Evolutionary conservation across 2,113 vertebrate genomes (phyloP), one percentile per base, ranked within the genome.

Genomic region (Calcarius ornatus): DNA sequence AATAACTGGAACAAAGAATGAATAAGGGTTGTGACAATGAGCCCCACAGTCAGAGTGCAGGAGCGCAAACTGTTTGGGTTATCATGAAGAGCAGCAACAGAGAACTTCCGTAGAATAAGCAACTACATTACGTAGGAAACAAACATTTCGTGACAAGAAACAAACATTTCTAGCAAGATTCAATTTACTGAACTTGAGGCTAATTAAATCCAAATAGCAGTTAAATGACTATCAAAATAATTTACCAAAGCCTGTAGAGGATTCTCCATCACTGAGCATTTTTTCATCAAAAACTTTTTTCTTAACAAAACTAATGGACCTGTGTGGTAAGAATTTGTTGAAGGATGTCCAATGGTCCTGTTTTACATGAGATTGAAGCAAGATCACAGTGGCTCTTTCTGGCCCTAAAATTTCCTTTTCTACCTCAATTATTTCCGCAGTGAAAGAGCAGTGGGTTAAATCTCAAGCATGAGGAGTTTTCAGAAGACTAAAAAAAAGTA

Each of bases 121-220:
- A 95, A 95, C 83, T 60, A 27, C 42, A 56, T 96, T 88, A 95
- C 12, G 20, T 90, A 90, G 87, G 88, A 93, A 90, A 88, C 76
- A 96, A 95, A 95, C 91, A 97, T 96, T 96, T 93, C 76, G 64
- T 94, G 92, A 93, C 91, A 94, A 85, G 89, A 92, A 94, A 94
- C 82, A 92, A 90, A 90, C 68, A 94, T 92, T 90, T 70, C 72
- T 81, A 78, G 80, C 68, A 83, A 90, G 76, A 95, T 94, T 47
- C 33, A 81, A 94, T 96, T 95, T 96, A 69, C 88, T 86, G 76
- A 94, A 93, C 91, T 94, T 92, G 80, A 86, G 51, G 80, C 60
- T 94, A 97, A 96, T 96, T 78, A 83, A 88, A 94, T 93, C 76
- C 86, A 75, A 93, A 73, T 87, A 86, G 88, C 69, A 94, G 68